Evolutionary conservation across 2,888 invertebrate species (phyloP).

Genomic region (Artemia sp.): DNA sequence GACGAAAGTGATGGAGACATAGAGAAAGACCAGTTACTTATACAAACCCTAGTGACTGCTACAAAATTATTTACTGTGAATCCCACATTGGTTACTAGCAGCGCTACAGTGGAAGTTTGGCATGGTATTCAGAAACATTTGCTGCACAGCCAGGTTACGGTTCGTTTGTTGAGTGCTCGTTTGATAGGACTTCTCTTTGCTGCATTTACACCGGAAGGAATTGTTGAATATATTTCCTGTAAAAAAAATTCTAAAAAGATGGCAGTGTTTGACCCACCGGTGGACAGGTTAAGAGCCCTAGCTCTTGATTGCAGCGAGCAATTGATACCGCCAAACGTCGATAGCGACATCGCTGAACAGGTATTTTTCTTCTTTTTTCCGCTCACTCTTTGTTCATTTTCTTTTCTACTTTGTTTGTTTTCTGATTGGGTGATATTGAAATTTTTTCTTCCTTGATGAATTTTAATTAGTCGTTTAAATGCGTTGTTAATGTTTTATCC

Average conservation of each 20-base stretch:
- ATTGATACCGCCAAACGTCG: conserved; percentile 35
- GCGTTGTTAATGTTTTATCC: no score
- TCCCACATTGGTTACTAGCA: not conserved
- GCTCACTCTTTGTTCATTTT: no score
- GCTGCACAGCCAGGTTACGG: conserved; percentile 70
- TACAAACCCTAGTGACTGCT: conserved; percentile 18
- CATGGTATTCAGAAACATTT: conserved; percentile 51
- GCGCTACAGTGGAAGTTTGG: conserved; percentile 47
- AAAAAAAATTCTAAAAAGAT: conserved; percentile 15
- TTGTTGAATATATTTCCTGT: conserved; percentile 32
- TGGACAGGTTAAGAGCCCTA: conserved; percentile 29
- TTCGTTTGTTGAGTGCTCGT: conserved; percentile 56
- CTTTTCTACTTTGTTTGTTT: no score
- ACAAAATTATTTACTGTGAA: conserved; percentile 18
- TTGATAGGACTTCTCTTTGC: conserved; percentile 53
- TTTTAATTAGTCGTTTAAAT: no score
- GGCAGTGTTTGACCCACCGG: not conserved
- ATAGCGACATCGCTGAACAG: conserved; percentile 55
- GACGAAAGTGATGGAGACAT: conserved; percentile 18
- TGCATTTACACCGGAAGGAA: conserved; percentile 42
- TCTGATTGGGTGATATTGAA: no score
- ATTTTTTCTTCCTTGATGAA: no score
- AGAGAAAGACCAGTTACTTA: conserved; percentile 18
- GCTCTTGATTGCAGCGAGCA: conserved; percentile 28
- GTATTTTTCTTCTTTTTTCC: conserved; percentile 28